Conservation (phyloP, 2,888 invertebrate species). For the Mongoloraphidia duomilia region DNA sequence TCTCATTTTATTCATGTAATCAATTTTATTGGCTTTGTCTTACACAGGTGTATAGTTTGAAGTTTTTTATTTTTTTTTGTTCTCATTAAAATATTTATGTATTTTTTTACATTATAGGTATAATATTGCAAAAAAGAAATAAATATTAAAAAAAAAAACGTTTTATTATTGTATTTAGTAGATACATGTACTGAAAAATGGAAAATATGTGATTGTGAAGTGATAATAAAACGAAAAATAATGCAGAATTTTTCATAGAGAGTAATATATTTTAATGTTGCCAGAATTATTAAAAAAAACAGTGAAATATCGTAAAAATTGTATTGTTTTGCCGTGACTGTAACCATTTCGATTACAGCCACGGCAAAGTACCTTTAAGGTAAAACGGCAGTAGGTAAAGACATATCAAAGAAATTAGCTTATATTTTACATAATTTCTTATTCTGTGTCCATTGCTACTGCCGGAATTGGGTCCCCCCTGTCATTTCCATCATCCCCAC, state of each 20-base stretch:
- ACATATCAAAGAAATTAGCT: background rate
- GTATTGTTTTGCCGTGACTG: slow-evolving; percentile 20
- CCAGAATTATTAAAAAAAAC: background rate
- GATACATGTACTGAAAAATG: no score
- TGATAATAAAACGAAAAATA: background rate
- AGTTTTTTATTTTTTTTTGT: no score
- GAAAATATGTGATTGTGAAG: no score
- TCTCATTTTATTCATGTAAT: no score
- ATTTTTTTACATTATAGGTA: no score
- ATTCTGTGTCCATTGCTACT: slow-evolving; percentile 37
- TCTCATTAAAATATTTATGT: no score
- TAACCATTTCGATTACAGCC: slow-evolving; percentile 17
- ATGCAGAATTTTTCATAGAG: background rate
- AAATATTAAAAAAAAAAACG: no score
- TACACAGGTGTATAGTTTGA: no score
- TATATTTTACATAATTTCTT: slow-evolving; percentile 10
- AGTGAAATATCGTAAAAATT: background rate
- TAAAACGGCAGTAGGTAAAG: background rate
- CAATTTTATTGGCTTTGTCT: no score
- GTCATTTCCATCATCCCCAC: slow-evolving; percentile 27
- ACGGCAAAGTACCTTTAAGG: slow-evolving; percentile 19
- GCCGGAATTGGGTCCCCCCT: slow-evolving; percentile 32
- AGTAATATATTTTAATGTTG: background rate
- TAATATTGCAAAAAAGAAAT: no score
- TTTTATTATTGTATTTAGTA: no score